These are phyloP conservation scores for Phyllostomus discolor DNA, from an alignment of 2,113 vertebrate genomes.

Conservation along the genomic window DNA sequence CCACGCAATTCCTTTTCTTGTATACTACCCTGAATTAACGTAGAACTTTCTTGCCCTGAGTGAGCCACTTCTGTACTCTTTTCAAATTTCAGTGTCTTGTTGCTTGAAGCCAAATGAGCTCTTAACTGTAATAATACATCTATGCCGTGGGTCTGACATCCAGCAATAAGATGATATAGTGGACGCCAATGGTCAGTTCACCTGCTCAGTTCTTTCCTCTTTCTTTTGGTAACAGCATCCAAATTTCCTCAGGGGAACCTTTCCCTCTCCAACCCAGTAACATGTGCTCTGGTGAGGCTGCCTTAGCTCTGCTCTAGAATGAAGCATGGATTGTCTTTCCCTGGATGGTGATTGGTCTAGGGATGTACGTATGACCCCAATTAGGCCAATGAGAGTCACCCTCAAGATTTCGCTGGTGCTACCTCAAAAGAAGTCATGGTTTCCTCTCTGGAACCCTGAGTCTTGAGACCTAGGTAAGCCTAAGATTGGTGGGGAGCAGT, in stretches of 20 bases:
- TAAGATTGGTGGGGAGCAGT: neutral
- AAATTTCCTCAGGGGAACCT: neutral
- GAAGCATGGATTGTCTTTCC: neutral
- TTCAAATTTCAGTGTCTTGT: neutral
- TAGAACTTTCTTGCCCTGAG: neutral
- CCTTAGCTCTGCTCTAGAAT: neutral
- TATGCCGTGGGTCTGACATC: neutral
- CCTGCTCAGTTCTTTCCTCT: neutral
- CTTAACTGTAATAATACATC: neutral
- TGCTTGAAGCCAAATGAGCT: neutral
- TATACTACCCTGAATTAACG: neutral
- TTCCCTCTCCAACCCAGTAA: neutral
- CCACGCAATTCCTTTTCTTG: neutral
- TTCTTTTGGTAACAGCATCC: neutral
- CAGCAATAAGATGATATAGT: neutral
- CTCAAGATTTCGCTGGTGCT: neutral
- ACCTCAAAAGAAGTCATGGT: neutral
- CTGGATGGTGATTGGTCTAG: neutral
- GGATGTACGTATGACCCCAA: too few relatives aligned
- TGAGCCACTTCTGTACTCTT: neutral
- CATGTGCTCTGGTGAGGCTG: neutral
- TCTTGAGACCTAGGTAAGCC: neutral
- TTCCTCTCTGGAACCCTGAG: neutral
- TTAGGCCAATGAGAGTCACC: neutral
- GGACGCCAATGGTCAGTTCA: neutral